A percentile compares a stretch with the other conserved stretches of the same genome.
phyloP scores from a whole-genome alignment of 2,797 vertebrate genomes.

The Eremophila alpestris region DNA sequence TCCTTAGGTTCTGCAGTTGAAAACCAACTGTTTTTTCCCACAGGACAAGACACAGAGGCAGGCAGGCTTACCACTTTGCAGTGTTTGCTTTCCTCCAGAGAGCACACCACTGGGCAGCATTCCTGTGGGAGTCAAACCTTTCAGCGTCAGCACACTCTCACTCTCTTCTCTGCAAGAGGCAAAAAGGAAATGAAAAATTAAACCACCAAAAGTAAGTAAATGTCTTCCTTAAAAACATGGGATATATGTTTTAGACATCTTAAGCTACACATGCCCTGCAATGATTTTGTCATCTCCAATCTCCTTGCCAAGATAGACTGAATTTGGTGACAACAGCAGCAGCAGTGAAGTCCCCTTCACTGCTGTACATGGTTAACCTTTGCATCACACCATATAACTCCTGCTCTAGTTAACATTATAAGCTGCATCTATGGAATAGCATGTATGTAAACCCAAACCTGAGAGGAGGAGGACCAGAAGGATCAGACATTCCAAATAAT shows the following conservation, averaged over 20 bases:
- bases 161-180: slow-evolving; percentile 90
- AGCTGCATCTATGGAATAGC: neutral
- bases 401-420: neutral
- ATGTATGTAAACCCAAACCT: neutral
- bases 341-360: neutral
- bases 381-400: neutral
- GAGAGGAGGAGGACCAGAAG: neutral
- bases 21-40: neutral
- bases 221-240: accelerated
- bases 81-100: slow-evolving; percentile 96
- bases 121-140: slow-evolving; percentile 96
- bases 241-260: neutral
- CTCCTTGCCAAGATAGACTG: neutral
- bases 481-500: neutral
- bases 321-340: neutral
- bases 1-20: slow-evolving; percentile 2
- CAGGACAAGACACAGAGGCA: neutral
- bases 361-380: neutral
- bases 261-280: neutral
- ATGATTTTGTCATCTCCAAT: neutral
- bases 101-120: slow-evolving; percentile 98
- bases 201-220: neutral
- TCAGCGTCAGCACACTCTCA: slow-evolving; percentile 97
- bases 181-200: neutral
- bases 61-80: slow-evolving; percentile 92